Conservation (phyloP, 2,113 vertebrate species). For the Pelmatolapia mariae region DNA sequence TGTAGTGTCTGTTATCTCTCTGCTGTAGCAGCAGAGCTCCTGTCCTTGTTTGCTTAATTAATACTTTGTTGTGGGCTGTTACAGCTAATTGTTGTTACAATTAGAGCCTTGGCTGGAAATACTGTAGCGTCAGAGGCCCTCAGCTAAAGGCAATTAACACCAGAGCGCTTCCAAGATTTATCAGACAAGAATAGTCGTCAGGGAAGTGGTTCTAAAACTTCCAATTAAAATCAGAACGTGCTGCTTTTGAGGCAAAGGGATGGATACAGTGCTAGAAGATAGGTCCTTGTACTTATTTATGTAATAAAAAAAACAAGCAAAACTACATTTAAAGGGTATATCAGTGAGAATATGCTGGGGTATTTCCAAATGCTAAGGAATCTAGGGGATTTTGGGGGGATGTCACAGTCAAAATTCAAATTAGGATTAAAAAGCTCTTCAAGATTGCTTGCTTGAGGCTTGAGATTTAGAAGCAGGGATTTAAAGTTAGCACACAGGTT, state of each 20-base stretch:
- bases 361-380: not conserved
- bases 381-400: not conserved
- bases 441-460: not conserved
- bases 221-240: not conserved
- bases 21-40: not conserved
- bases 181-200: not conserved
- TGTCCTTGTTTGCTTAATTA: slow-evolving; percentile 28
- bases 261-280: not conserved
- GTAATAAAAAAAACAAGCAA: not conserved
- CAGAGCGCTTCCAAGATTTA: not conserved
- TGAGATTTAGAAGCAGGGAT: not conserved
- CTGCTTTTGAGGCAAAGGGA: not conserved
- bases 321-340: not conserved
- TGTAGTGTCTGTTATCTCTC: not conserved
- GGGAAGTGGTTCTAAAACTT: not conserved
- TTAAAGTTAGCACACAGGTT: not conserved
- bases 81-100: slow-evolving; percentile 12
- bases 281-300: not conserved
- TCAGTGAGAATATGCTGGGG: not conserved
- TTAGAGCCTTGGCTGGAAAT: slow-evolving; percentile 27
- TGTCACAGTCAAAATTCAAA: not conserved
- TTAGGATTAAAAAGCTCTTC: slow-evolving; percentile 1
- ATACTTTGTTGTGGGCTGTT: slow-evolving; percentile 22
- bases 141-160: slow-evolving; percentile 7
- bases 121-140: not conserved